Base-by-base conservation (phyloP, 2,113 vertebrate species). In the Hippocampus comes region DNA sequence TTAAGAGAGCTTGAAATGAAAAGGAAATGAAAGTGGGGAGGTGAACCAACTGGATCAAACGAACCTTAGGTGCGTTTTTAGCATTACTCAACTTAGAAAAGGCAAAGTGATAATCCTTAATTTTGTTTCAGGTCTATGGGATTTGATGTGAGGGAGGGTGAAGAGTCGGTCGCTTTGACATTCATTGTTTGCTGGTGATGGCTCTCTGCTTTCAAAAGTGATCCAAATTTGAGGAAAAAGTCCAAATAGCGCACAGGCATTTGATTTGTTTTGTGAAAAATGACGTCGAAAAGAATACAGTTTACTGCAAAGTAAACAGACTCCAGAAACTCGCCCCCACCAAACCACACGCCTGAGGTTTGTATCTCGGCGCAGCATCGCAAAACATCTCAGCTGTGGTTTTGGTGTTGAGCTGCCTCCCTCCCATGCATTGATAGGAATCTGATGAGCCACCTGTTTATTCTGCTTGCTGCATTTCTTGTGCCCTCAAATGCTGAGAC, bases 331-430 rank as follows among this genome's bases (percentile, higher is more conserved):
- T 67, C 67, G 14, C 66, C 82, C 71, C 68, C 77, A 4, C 25
- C 57, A 63, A 77, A 87, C 86, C 88, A 73, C 86, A 86, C 4
- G 72, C 15, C 77, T 82, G 70, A 83, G 78, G 78, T 80, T 81
- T 34, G 2, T 84, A 82, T 89, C 82, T 77, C 61, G 5, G 30
- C 79, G 73, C 64, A 34, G 25, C 80, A 84, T 88, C 85, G 15
- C 70, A 67, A 75, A 87, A 80, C 85, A 78, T 74, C 68, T 80
- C 73, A 68, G 78, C 86, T 89, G 88, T 71, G 88, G 86, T 86
- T 86, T 80, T 23, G 4, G 73, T 48, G 61, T 69, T 73, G 25
- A 59, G 74, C 71, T 15, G 18, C 71, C 70, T 77, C 74, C 56
- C 53, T 23, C 81, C 71, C 9, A 14, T 55, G 43, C 27, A 56